Evolutionary conservation across 2,797 vertebrate species (phyloP).

Genomic region (Labroides dimidiatus): DNA sequence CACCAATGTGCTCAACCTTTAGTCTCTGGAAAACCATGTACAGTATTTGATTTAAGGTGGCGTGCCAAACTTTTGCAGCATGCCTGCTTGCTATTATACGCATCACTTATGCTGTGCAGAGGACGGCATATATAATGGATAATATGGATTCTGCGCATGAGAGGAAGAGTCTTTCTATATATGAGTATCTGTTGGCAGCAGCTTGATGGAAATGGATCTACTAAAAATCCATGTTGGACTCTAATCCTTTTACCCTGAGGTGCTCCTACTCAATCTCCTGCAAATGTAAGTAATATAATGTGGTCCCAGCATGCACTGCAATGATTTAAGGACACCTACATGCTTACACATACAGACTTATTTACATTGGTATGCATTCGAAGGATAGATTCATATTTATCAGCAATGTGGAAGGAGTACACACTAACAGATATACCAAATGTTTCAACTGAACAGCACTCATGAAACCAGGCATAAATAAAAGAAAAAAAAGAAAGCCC

Average conservation of each 20-base stretch:
- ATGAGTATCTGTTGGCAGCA: slow-evolving; percentile 26
- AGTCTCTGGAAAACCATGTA: too few relatives aligned
- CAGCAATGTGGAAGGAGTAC: not conserved
- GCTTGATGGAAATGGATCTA: slow-evolving; percentile 31
- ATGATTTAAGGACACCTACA: slow-evolving; percentile 19
- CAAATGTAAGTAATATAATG: slow-evolving; percentile 28
- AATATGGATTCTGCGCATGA: slow-evolving; percentile 39
- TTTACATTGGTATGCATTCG: not conserved
- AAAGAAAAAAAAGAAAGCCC: not conserved
- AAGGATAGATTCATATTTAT: not conserved
- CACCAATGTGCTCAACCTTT: too few relatives aligned
- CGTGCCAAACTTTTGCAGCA: not conserved
- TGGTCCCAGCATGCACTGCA: slow-evolving; percentile 13
- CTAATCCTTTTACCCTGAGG: slow-evolving; percentile 52
- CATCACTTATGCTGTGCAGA: slow-evolving; percentile 1
- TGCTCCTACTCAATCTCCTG: slow-evolving; percentile 22
- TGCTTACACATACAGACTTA: not conserved
- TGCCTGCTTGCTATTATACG: slow-evolving; percentile 17
- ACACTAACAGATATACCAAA: not conserved
- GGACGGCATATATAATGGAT: not conserved
- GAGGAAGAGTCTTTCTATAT: slow-evolving; percentile 35
- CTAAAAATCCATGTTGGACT: slow-evolving; percentile 37
- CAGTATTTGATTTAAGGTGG: not conserved
- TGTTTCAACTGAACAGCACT: not conserved
- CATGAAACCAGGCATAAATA: not conserved